Evolutionary conservation across 2,113 vertebrate genomes (phyloP).

Genomic region (Clarias macrocephalus): DNA sequence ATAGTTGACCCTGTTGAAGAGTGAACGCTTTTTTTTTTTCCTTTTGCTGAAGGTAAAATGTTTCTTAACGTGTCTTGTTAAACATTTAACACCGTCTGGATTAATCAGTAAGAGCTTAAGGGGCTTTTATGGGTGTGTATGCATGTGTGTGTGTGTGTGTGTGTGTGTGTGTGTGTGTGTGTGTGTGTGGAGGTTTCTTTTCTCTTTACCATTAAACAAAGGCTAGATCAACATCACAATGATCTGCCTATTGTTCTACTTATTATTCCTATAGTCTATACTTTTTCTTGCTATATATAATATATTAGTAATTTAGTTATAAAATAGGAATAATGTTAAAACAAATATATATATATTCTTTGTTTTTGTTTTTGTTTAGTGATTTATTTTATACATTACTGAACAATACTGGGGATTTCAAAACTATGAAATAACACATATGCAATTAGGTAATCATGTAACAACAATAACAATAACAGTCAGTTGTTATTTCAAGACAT

Average conservation of each 20-base stretch:
- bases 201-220: conserved; percentile 16
- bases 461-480: too few relatives aligned
- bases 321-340: too few relatives aligned
- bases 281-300: too few relatives aligned
- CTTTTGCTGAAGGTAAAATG: conserved; percentile 17
- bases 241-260: neutral
- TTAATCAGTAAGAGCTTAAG: conserved; percentile 31
- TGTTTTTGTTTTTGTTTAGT: too few relatives aligned
- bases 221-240: neutral
- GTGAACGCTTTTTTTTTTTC: neutral
- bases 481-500: too few relatives aligned
- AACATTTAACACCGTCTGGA: conserved; percentile 3
- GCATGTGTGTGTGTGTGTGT: neutral
- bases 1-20: neutral
- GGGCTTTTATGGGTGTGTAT: neutral
- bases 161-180: conserved; percentile 1
- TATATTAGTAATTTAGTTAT: too few relatives aligned
- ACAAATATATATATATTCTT: too few relatives aligned
- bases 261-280: too few relatives aligned
- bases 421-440: too few relatives aligned
- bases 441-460: too few relatives aligned
- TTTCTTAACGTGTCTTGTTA: conserved; percentile 19
- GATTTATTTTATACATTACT: too few relatives aligned
- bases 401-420: too few relatives aligned
- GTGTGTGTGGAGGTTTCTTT: neutral